Evolutionary conservation across 2,888 invertebrate species (phyloP).

Genomic region (Epinotia demarniana): DNA sequence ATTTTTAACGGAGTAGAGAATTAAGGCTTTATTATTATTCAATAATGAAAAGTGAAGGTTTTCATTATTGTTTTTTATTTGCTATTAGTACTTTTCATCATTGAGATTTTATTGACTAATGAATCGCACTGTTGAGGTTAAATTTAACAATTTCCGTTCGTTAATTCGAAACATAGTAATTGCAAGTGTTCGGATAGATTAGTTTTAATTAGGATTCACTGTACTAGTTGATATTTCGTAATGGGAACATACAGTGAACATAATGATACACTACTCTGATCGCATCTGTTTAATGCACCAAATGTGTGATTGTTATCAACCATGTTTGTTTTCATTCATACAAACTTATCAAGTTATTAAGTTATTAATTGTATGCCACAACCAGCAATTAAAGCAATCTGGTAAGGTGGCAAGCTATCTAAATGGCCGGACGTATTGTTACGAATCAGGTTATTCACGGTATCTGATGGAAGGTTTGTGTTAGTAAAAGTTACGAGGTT

Average conservation of each 20-base stretch:
- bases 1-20: too few species aligned
- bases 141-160: slow-evolving; percentile 5
- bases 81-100: too few species aligned
- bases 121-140: neutral
- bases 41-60: too few species aligned
- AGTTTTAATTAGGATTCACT: slow-evolving; percentile 16
- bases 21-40: too few species aligned
- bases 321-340: slow-evolving; percentile 24
- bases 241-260: neutral
- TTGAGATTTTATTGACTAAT: neutral
- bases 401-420: neutral
- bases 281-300: slow-evolving; percentile 31
- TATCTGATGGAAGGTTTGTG: too few species aligned
- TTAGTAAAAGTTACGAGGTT: neutral
- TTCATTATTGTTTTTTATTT: neutral
- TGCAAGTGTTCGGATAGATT: slow-evolving; percentile 3
- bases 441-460: neutral
- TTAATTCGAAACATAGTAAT: neutral
- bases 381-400: slow-evolving; percentile 22
- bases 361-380: slow-evolving; percentile 22
- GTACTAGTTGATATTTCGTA: slow-evolving; percentile 19
- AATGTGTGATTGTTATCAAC: slow-evolving; percentile 15
- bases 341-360: slow-evolving; percentile 24
- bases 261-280: slow-evolving; percentile 3
- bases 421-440: slow-evolving; percentile 10